These are phyloP conservation scores for Sebastes cheni DNA, from an alignment of 2,797 vertebrate species.

Conservation along the genomic window DNA sequence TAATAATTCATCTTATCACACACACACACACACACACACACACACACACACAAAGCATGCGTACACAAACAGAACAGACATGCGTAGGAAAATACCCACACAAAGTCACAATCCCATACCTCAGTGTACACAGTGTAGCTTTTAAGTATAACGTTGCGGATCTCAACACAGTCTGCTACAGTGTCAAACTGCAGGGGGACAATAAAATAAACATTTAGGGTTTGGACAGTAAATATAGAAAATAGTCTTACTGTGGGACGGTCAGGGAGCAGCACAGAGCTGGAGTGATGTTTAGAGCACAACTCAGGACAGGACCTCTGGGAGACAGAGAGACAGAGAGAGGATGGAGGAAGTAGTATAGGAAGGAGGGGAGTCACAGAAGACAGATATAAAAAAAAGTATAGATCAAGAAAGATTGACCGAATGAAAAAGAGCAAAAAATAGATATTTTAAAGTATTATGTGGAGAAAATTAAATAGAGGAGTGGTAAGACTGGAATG, in stretches of 20 bases:
- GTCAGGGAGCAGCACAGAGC: conserved; percentile 65
- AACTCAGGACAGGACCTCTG: conserved; percentile 73
- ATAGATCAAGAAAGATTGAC: neutral
- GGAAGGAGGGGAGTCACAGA: neutral
- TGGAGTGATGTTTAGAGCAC: conserved; percentile 73
- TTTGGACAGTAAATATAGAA: conserved; percentile 25
- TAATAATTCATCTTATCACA: neutral
- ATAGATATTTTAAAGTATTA: neutral
- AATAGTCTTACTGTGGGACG: conserved; percentile 67
- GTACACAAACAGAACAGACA: conserved; percentile 36
- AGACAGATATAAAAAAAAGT: neutral
- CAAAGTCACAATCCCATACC: conserved; percentile 81
- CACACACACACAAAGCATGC: conserved; percentile 39
- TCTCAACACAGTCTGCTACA: conserved; percentile 88
- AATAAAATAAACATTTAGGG: conserved; percentile 71
- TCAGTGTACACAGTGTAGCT: conserved; percentile 91
- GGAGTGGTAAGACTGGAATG: neutral
- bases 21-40: neutral
- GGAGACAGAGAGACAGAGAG: conserved; percentile 33
- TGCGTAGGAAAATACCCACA: conserved; percentile 24
- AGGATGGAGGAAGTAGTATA: neutral
- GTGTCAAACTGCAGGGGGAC: conserved; percentile 91
- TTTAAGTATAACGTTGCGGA: conserved; percentile 93
- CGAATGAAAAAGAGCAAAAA: neutral
- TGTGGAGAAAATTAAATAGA: neutral